A percentile compares a stretch with the other conserved stretches of the same genome.
phyloP scores from a whole-genome alignment of 2,113 vertebrate species.

The Telmatochromis sp. region DNA sequence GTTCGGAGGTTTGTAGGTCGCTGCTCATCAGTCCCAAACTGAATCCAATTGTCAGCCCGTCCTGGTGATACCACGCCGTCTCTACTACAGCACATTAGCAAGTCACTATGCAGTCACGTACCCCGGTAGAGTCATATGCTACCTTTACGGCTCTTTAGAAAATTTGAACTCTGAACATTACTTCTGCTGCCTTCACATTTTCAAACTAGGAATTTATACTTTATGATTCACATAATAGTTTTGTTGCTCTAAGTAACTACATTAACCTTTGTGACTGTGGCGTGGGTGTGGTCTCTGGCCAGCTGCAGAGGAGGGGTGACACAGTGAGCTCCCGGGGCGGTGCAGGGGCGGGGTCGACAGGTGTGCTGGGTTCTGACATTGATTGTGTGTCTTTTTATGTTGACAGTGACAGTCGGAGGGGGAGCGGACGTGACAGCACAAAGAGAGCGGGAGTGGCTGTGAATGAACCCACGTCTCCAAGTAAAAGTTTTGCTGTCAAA shows the following conservation, averaged over 20 bases:
- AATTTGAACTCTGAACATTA: background rate
- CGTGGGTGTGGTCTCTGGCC: too few species aligned
- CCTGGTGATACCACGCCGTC: background rate
- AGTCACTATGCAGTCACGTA: background rate
- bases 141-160: background rate
- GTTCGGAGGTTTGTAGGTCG: background rate
- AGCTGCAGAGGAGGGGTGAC: too few species aligned
- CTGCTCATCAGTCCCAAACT: background rate
- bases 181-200: background rate
- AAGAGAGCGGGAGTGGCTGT: too few species aligned
- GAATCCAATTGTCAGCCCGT: background rate
- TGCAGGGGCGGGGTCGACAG: too few species aligned
- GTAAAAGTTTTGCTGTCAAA: too few species aligned
- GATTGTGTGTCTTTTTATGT: too few species aligned
- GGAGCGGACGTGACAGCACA: too few species aligned
- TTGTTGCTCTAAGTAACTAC: background rate
- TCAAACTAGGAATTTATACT: fast-evolving
- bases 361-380: too few species aligned
- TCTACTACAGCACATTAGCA: background rate
- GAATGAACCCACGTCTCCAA: too few species aligned
- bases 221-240: background rate
- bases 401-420: too few species aligned
- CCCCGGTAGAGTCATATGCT: background rate
- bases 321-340: too few species aligned
- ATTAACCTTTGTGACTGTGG: background rate